These are phyloP conservation scores for Ibycter americanus DNA, from an alignment of 2,797 vertebrate genomes.

Conservation along the genomic window DNA sequence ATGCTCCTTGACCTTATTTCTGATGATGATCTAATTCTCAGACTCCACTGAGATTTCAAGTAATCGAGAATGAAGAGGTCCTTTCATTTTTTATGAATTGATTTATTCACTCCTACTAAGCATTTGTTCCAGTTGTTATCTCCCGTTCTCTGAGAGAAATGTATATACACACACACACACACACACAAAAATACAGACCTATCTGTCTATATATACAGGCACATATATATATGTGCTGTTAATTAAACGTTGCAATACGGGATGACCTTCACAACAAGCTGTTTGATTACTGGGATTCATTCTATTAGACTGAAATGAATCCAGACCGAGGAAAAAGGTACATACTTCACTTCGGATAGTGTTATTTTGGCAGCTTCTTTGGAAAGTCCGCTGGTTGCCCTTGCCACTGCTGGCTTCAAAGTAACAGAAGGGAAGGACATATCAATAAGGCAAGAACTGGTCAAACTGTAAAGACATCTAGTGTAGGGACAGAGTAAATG, in stretches of 20 bases:
- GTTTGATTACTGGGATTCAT: conserved; percentile 2
- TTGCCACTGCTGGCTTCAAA: background rate
- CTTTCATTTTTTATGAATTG: background rate
- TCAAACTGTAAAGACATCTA: background rate
- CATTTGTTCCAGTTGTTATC: background rate
- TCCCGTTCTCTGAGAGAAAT: background rate
- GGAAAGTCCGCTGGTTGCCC: background rate
- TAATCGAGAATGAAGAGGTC: background rate
- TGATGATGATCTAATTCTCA: background rate
- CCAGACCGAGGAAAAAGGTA: background rate
- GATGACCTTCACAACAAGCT: conserved; percentile 44
- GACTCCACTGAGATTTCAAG: background rate
- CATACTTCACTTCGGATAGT: background rate
- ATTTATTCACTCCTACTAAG: background rate
- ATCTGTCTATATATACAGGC: background rate
- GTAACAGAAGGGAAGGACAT: background rate
- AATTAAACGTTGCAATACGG: background rate
- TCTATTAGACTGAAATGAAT: background rate
- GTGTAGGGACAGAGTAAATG: background rate
- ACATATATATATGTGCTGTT: background rate
- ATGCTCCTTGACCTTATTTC: background rate
- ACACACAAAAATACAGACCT: background rate
- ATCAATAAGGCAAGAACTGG: background rate
- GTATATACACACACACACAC: background rate
- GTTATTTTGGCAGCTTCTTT: conserved; percentile 17